These are phyloP conservation scores for Rhamnusium bicolor DNA, from an alignment of 2,888 invertebrate species.

Conservation along the genomic window DNA sequence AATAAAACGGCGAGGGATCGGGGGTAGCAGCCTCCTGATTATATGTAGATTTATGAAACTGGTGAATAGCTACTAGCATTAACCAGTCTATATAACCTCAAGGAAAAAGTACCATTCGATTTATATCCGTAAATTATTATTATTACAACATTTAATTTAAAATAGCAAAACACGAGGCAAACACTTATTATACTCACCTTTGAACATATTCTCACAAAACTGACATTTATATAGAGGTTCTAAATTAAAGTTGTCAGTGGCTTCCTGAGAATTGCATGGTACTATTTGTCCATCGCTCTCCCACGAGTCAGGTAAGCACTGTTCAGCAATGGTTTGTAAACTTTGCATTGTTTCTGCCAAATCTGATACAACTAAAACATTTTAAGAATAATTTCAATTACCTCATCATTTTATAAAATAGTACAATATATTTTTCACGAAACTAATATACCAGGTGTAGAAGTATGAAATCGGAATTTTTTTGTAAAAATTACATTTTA, in stretches of 20 bases:
- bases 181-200: constrained; percentile 59
- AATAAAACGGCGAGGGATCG: too few relatives aligned
- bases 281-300: constrained; percentile 65
- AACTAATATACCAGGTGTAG: too few relatives aligned
- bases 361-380: constrained; percentile 60
- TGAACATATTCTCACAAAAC: constrained; percentile 67
- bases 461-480: too few relatives aligned
- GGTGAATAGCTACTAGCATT: too few relatives aligned
- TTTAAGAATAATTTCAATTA: constrained; percentile 9
- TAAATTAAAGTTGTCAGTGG: constrained; percentile 61
- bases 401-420: not conserved
- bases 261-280: constrained; percentile 60
- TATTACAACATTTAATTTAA: too few relatives aligned
- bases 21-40: too few relatives aligned
- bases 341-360: constrained; percentile 70
- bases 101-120: too few relatives aligned
- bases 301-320: constrained; percentile 69
- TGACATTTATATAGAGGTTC: constrained; percentile 66
- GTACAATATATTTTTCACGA: constrained; percentile 11
- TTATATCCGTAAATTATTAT: too few relatives aligned
- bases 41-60: too few relatives aligned
- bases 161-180: too few relatives aligned
- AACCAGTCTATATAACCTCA: too few relatives aligned
- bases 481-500: too few relatives aligned
- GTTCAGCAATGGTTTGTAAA: constrained; percentile 69